Evolutionary conservation across 2,113 vertebrate species (phyloP).

Genomic region (Erinaceus europaeus): DNA sequence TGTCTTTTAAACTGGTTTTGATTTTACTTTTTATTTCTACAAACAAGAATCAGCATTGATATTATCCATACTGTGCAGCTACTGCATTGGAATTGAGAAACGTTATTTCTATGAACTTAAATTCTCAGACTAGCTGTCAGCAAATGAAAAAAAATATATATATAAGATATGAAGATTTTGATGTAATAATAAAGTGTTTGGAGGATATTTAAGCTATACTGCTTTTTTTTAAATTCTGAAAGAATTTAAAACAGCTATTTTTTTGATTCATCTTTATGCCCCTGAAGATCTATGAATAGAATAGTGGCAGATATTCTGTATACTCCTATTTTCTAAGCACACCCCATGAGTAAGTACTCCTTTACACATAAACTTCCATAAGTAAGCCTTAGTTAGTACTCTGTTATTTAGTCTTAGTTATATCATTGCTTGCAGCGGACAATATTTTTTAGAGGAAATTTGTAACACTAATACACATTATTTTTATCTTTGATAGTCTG

Average conservation of each 20-base stretch:
- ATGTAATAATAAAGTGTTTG: conserved; percentile 28
- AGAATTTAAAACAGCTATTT: conserved; percentile 10
- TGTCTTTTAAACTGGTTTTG: conserved; percentile 15
- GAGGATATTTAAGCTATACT: background rate
- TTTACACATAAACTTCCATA: background rate
- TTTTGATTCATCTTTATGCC: background rate
- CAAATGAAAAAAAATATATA: conserved; percentile 23
- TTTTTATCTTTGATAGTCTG: conserved; percentile 47
- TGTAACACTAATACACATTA: background rate
- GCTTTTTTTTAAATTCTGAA: background rate
- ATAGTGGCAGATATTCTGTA: background rate
- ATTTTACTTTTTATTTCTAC: conserved; percentile 29
- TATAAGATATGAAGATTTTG: background rate
- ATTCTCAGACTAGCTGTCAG: background rate
- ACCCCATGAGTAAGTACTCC: background rate
- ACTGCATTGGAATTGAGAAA: background rate
- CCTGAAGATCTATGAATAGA: background rate
- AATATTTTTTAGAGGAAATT: conserved; percentile 21
- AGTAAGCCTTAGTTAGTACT: background rate
- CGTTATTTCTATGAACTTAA: conserved; percentile 27
- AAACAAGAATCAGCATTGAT: background rate
- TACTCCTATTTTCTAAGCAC: background rate
- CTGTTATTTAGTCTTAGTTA: conserved; percentile 3
- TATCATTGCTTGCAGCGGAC: conserved; percentile 7
- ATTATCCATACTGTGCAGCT: background rate